Base-by-base conservation (phyloP, 2,888 invertebrate genomes). In the Caenorhabditis sp. region DNA sequence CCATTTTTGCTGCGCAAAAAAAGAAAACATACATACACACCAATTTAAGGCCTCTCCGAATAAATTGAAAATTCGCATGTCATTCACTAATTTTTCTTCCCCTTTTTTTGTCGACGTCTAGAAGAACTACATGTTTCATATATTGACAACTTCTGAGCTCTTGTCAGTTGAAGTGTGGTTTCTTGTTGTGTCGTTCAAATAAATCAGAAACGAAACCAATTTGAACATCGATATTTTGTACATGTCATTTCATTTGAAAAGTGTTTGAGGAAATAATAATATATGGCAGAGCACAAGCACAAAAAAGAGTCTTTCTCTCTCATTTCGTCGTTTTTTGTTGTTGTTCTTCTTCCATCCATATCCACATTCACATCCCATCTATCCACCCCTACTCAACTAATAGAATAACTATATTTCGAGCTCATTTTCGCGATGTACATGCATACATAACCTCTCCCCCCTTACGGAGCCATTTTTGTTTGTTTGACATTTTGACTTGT, bases 1-100 rank as follows among this genome's bases (percentile, higher is more conserved):
- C 31, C 10, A 31, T 31, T 31, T 50, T 50, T 19, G 17, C 14
- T 50, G 17, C 50, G 19, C 5, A 50, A 50, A 50, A 50, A 50
- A 14, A 50, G 31, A 31, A 31, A 31, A 31, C 24, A 55, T 55
- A 55, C 55, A 58, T 31, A 31, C 21, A 8, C 10, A 58, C 26
- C 26, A 58, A 58, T 27, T 14, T 27, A 21, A 58, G n/a, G 36
- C 17, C 8, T 51, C 37, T 54, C 62, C 58, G 59, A 67, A 72
- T 72, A 72, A 64, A 72, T 72, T 67, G 72, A 72, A 72, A 72
- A 72, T 72, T 72, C 72, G 72, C 67, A 72, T 72, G 72, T 72
- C 72, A 67, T 67, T 72, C 67, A 62, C 72, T 72, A 72, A 72
- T 72, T 72, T 72, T 71, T 71, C 66, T 43, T 43, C 14, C 14